Percentiles rank a stretch among this genome's conserved stretches.
Conservation (phyloP, 92 coral and sea anemone genomes). For the Porites evermanni region DNA sequence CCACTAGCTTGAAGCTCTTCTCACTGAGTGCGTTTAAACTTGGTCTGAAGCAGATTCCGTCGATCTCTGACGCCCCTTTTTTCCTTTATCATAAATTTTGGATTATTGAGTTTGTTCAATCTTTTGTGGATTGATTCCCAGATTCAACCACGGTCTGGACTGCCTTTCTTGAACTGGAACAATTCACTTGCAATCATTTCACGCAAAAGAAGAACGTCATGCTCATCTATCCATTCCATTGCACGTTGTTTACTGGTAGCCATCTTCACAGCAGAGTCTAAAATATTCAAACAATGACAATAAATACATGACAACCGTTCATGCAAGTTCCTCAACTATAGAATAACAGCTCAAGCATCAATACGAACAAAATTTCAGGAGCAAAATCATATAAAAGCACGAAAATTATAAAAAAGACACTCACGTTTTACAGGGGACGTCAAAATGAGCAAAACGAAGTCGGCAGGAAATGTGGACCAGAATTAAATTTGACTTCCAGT, state of each 20-base stretch:
- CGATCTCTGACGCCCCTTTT: slow-evolving; percentile 21
- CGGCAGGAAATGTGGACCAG: not conserved
- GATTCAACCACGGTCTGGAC: slow-evolving; percentile 51
- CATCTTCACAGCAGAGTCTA: not conserved
- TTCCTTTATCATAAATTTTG: slow-evolving; percentile 21
- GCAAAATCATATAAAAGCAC: not conserved
- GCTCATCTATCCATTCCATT: slow-evolving; percentile 60
- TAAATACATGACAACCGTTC: too few species aligned
- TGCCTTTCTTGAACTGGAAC: slow-evolving; percentile 47
- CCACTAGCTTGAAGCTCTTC: slow-evolving; percentile 43
- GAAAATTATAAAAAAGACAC: not conserved
- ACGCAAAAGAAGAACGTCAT: not conserved
- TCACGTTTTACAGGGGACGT: too few species aligned
- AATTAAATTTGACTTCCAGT: too few species aligned
- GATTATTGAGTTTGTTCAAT: slow-evolving; percentile 15
- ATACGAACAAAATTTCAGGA: too few species aligned
- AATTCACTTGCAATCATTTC: slow-evolving; percentile 40
- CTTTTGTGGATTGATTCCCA: slow-evolving; percentile 16
- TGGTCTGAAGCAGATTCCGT: slow-evolving; percentile 49
- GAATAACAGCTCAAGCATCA: too few species aligned
- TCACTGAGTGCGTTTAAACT: slow-evolving; percentile 50
- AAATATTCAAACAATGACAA: slow-evolving; percentile 10
- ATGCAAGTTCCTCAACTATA: too few species aligned
- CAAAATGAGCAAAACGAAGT: not conserved
- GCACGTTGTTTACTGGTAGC: slow-evolving; percentile 10